These are phyloP conservation scores for Lepas anatifera DNA, from an alignment of 2,888 invertebrate species.

Conservation along the genomic window DNA sequence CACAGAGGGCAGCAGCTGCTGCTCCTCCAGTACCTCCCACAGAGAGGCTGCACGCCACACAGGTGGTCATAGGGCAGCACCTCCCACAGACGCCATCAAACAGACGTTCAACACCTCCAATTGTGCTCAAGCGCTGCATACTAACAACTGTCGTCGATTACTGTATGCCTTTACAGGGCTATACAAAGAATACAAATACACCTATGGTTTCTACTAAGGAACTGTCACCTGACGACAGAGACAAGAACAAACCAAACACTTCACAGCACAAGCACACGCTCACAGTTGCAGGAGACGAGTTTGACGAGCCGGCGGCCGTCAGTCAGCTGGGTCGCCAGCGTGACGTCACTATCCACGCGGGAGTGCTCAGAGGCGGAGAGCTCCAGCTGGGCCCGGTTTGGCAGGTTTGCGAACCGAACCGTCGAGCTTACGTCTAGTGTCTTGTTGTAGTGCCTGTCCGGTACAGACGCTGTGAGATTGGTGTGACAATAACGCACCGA, in stretches of 20 bases:
- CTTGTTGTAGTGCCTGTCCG: constrained; percentile 60
- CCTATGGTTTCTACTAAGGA: too few species aligned
- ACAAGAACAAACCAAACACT: too few species aligned
- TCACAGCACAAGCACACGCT: too few species aligned
- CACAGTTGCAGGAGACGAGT: constrained; percentile 44
- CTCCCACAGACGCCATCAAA: too few species aligned
- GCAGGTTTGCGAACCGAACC: constrained; percentile 70
- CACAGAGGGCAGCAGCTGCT: constrained; percentile 45
- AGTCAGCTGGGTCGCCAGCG: constrained; percentile 62
- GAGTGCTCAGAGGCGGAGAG: constrained; percentile 54
- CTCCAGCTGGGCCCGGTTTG: constrained; percentile 83
- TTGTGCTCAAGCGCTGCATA: too few species aligned
- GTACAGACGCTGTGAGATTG: too few species aligned
- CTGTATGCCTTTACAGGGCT: too few species aligned
- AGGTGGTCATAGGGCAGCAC: too few species aligned
- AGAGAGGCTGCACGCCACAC: constrained; percentile 38
- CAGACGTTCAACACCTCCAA: too few species aligned
- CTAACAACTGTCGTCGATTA: too few species aligned
- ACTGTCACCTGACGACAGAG: too few species aligned
- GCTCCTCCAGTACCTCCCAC: constrained; percentile 43
- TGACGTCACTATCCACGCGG: constrained; percentile 40
- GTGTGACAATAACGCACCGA: too few species aligned
- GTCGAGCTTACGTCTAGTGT: constrained; percentile 61
- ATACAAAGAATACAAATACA: background rate
- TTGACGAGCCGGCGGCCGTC: constrained; percentile 52